phyloP scores from a whole-genome alignment of 2,888 invertebrate species.

The Lysandra coridon region DNA sequence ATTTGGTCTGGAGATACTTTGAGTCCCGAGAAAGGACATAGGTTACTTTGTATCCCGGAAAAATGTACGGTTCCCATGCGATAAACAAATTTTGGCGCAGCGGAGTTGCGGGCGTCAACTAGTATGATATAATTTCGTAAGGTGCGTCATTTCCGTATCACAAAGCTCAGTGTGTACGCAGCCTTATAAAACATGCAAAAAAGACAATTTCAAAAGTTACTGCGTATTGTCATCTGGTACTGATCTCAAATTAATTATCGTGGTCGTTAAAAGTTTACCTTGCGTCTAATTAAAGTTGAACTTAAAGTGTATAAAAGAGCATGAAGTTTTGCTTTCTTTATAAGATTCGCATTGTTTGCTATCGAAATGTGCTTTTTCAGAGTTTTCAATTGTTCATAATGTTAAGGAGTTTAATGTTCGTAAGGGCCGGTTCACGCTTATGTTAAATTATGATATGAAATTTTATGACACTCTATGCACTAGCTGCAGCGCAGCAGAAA shows the following conservation, averaged over 20 bases:
- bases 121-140: not conserved
- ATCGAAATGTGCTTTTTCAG: not conserved
- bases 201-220: not conserved
- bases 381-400: not conserved
- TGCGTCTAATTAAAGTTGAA: not conserved
- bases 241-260: constrained; percentile 6
- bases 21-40: no score
- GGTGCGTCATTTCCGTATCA: not conserved
- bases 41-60: no score
- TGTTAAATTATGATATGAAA: not conserved
- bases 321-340: not conserved
- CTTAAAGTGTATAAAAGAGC: not conserved
- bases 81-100: no score
- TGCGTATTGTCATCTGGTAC: not conserved
- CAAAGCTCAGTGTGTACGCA: not conserved
- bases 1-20: no score
- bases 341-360: not conserved
- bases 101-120: no score
- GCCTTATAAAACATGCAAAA: not conserved
- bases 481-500: constrained; percentile 13
- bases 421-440: not conserved
- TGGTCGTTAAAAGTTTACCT: not conserved
- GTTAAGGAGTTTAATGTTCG: not conserved
- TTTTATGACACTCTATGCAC: not conserved
- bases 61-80: no score